Evolutionary conservation across 1,140 invertebrate species (phyloP).

Genomic region (Latrodectus geometricus): DNA sequence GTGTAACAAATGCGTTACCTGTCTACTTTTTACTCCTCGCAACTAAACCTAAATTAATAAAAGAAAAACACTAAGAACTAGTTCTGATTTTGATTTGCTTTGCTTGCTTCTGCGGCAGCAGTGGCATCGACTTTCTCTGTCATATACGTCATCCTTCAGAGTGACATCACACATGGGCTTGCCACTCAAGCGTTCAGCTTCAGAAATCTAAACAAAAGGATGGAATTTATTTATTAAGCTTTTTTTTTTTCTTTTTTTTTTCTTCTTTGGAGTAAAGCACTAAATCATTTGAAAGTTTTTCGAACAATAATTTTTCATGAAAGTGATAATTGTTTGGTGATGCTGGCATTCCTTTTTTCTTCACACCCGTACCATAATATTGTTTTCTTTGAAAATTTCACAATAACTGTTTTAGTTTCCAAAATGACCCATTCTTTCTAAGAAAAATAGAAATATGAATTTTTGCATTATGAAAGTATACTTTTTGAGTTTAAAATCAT

Average conservation of each 20-base stretch:
- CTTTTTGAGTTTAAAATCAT: too few species aligned
- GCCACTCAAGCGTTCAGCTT: slow-evolving; percentile 19
- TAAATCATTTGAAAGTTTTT: slow-evolving; percentile 33
- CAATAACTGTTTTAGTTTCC: too few species aligned
- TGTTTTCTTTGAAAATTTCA: too few species aligned
- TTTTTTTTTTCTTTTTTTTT: too few species aligned
- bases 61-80: background rate
- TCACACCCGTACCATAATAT: too few species aligned
- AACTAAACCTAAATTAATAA: background rate
- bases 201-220: slow-evolving; percentile 22
- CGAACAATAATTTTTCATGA: slow-evolving; percentile 2
- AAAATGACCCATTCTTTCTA: too few species aligned
- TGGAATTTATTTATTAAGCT: slow-evolving; percentile 39
- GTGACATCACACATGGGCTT: slow-evolving; percentile 34
- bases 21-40: background rate
- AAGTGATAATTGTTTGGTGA: slow-evolving; percentile 26
- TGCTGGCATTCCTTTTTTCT: too few species aligned
- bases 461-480: too few species aligned
- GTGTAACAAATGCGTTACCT: background rate
- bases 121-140: slow-evolving; percentile 8
- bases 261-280: background rate
- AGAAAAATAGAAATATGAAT: too few species aligned
- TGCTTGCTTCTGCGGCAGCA: too few species aligned
- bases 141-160: slow-evolving; percentile 8
- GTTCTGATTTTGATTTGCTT: background rate